Conservation (phyloP, 2,113 vertebrate species). For the Hirundichthys speculiger region DNA sequence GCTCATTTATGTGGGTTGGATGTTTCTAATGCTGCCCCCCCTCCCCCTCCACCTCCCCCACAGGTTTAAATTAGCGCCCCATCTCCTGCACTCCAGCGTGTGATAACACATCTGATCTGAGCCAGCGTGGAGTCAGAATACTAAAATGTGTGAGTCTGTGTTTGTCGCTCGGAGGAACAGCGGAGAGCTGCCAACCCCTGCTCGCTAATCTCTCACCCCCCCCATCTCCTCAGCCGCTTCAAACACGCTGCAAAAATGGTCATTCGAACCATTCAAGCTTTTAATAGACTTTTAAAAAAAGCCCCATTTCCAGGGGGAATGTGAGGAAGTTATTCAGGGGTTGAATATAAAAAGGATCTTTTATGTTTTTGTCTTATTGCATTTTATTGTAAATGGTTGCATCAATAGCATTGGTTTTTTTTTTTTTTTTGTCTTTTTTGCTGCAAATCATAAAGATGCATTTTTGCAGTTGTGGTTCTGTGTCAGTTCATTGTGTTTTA, state of each 20-base stretch:
- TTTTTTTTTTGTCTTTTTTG: neutral
- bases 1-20: conserved; percentile 56
- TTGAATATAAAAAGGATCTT: neutral
- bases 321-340: conserved; percentile 2
- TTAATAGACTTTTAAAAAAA: conserved; percentile 33
- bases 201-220: conserved; percentile 41
- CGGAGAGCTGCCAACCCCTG: conserved; percentile 28
- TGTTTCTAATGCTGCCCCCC: conserved; percentile 47
- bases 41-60: conserved; percentile 30
- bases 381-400: neutral
- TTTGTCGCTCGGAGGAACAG: conserved; percentile 48
- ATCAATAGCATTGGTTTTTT: neutral
- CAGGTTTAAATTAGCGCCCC: conserved; percentile 78
- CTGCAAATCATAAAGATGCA: neutral
- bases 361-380: neutral
- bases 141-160: conserved; percentile 57
- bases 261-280: conserved; percentile 22
- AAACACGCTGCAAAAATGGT: conserved; percentile 16
- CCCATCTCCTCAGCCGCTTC: conserved; percentile 33
- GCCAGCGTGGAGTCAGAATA: conserved; percentile 70
- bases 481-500: conserved; percentile 2
- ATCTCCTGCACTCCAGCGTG: conserved; percentile 71
- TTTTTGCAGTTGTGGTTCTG: neutral
- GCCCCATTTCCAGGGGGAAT: conserved; percentile 1
- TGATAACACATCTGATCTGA: conserved; percentile 78